Evolutionary conservation across 2,113 vertebrate species (phyloP).

Genomic region (Corythornis cristatus): DNA sequence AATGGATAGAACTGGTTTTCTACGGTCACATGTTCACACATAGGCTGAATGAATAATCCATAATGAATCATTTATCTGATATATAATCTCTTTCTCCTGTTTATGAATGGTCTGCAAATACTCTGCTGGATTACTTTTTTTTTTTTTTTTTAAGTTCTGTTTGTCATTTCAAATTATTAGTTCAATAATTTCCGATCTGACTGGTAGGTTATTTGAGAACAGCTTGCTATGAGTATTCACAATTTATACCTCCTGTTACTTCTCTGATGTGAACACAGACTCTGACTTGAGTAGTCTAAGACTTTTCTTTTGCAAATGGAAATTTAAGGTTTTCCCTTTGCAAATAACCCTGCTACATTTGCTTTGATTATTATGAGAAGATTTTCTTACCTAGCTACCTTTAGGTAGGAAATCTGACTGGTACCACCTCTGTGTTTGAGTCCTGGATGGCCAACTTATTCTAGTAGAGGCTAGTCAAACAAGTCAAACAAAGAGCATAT

Average conservation of each 20-base stretch:
- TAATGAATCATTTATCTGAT: constrained; percentile 34
- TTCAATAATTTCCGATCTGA: constrained; percentile 9
- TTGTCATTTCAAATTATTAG: not conserved
- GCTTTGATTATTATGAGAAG: not conserved
- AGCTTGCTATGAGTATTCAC: not conserved
- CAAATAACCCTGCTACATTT: not conserved
- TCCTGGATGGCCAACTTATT: not conserved
- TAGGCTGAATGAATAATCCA: constrained; percentile 30
- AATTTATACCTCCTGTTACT: not conserved
- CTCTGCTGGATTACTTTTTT: not conserved
- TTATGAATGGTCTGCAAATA: constrained; percentile 43
- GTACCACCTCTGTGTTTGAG: not conserved
- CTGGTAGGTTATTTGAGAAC: constrained; percentile 19
- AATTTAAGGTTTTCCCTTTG: not conserved
- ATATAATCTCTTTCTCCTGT: constrained; percentile 27
- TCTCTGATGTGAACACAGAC: not conserved
- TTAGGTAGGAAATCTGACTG: not conserved
- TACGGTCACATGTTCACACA: constrained; percentile 22
- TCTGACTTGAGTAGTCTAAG: not conserved
- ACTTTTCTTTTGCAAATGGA: not conserved
- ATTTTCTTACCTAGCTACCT: not conserved
- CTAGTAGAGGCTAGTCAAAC: not conserved
- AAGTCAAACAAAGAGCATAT: not conserved
- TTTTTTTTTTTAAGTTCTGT: not conserved
- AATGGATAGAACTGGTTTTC: not conserved